These are phyloP conservation scores for Tetragonisca angustula DNA, from an alignment of 2,888 invertebrate species.

Conservation along the genomic window DNA sequence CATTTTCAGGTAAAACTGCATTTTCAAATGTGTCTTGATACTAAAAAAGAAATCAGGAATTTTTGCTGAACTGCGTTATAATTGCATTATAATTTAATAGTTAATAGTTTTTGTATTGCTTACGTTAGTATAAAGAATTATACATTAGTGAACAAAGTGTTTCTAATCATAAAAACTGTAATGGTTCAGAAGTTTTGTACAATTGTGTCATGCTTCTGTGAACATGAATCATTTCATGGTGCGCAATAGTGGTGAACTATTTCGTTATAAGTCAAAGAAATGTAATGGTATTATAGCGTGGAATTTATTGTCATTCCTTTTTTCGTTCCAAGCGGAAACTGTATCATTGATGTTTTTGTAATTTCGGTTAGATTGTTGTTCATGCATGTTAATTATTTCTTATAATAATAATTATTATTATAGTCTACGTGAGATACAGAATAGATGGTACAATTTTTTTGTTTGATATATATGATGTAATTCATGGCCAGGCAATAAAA, in stretches of 20 bases:
- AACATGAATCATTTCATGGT: not conserved
- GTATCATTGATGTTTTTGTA: not conserved
- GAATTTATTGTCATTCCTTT: not conserved
- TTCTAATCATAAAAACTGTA: not conserved
- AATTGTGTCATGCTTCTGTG: conserved; percentile 10
- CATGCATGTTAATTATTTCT: not conserved
- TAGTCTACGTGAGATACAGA: not conserved
- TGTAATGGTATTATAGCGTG: not conserved
- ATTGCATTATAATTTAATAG: too few relatives aligned
- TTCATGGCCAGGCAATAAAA: conserved; percentile 16
- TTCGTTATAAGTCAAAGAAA: not conserved
- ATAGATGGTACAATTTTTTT: not conserved
- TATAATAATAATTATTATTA: not conserved
- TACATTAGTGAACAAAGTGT: not conserved
- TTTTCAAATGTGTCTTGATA: not conserved
- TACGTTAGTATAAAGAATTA: not conserved
- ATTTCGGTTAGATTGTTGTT: not conserved
- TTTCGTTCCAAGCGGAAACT: not conserved
- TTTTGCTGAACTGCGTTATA: too few relatives aligned
- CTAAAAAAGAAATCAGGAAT: not conserved
- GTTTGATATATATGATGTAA: not conserved
- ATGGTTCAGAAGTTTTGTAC: not conserved
- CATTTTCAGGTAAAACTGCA: conserved; percentile 50
- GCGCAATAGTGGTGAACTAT: not conserved
- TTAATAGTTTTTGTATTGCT: too few relatives aligned